phyloP scores from a whole-genome alignment of 2,113 vertebrate genomes.

The Phainopepla nitens region DNA sequence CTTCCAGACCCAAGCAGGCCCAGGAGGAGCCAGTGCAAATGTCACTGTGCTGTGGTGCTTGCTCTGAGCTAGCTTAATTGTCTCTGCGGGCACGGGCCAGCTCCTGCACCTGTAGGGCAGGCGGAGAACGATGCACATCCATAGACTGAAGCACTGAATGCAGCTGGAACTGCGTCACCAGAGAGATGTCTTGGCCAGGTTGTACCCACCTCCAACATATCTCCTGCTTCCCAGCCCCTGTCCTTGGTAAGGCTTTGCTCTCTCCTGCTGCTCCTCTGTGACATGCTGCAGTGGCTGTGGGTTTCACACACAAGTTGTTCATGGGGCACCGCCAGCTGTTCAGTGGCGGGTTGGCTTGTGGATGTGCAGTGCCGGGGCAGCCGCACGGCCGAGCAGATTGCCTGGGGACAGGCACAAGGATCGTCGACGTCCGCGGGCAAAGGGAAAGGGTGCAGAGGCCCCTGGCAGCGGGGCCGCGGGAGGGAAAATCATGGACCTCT shows the following conservation, averaged over 20 bases:
- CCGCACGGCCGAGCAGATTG: not conserved
- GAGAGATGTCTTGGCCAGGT: not conserved
- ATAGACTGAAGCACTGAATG: not conserved
- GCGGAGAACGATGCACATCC: not conserved
- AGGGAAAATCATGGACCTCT: rapidly evolving
- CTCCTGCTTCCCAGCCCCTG: not conserved
- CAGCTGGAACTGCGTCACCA: rapidly evolving
- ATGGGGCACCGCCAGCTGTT: not conserved
- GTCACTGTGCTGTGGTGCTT: not conserved
- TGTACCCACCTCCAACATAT: not conserved
- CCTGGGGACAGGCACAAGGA: not conserved
- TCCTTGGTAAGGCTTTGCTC: not conserved
- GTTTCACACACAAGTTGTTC: not conserved
- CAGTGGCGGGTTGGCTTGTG: not conserved
- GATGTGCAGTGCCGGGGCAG: not conserved
- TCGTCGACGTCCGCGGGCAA: no score
- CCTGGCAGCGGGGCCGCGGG: not conserved
- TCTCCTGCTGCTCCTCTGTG: not conserved
- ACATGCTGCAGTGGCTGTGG: not conserved
- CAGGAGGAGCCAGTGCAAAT: constrained; percentile 1
- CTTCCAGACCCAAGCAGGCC: constrained; percentile 32
- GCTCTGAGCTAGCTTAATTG: not conserved
- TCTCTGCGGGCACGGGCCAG: not conserved
- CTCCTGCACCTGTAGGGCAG: not conserved
- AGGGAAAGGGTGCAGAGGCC: not conserved